Percentiles rank a stretch among this genome's conserved stretches.
phyloP scores from a whole-genome alignment of 2,888 invertebrate species.

The Lasioglossum figueresi region DNA sequence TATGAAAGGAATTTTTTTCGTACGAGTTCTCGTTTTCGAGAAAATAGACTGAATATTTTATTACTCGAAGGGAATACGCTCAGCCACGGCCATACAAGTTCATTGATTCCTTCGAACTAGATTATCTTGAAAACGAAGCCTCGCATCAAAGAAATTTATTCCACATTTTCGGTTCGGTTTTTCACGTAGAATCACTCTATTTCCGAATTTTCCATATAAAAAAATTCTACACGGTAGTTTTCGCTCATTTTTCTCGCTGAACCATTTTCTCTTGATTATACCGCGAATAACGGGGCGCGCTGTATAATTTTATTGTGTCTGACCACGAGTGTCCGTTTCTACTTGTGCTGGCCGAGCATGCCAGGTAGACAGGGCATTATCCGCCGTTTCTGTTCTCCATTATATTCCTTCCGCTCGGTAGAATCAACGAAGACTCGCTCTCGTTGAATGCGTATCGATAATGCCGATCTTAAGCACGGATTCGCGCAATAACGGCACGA shows the following conservation, averaged over 20 bases:
- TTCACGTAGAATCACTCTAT: background rate
- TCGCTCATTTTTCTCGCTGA: background rate
- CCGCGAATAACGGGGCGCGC: background rate
- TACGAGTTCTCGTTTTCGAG: background rate
- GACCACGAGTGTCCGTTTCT: slow-evolving; percentile 4
- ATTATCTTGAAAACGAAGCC: background rate
- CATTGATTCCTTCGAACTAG: background rate
- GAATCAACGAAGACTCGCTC: background rate
- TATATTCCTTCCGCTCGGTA: background rate
- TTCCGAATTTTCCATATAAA: background rate
- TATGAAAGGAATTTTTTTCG: background rate
- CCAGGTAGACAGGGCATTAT: background rate
- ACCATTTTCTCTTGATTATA: background rate
- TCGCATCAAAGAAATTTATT: background rate
- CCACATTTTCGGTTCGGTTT: background rate
- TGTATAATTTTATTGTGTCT: background rate
- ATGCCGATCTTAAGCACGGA: slow-evolving; percentile 2
- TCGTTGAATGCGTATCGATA: slow-evolving; percentile 2
- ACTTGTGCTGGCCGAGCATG: background rate
- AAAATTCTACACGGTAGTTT: background rate
- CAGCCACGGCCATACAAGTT: background rate
- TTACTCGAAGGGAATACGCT: background rate
- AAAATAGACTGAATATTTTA: background rate
- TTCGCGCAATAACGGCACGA: slow-evolving; percentile 7
- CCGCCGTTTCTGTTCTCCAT: background rate